These are phyloP conservation scores for Bombus sibiricus DNA, from an alignment of 1,140 invertebrate genomes.

Conservation along the genomic window DNA sequence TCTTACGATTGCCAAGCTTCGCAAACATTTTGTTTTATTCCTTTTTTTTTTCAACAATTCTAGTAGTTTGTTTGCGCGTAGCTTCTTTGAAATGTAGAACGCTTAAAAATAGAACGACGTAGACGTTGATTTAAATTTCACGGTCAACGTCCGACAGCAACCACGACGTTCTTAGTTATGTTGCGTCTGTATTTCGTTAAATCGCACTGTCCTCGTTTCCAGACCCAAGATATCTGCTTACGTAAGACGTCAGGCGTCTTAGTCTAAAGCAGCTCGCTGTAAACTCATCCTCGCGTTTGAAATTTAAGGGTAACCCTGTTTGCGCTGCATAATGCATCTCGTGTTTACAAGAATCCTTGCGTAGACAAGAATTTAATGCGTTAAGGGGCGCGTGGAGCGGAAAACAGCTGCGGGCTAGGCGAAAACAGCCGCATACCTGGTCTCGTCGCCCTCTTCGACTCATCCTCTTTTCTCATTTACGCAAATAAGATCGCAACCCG, in stretches of 20 bases:
- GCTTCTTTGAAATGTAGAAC: neutral
- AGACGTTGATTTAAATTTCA: neutral
- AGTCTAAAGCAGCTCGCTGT: neutral
- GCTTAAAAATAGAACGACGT: neutral
- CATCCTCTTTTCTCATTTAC: constrained; percentile 5
- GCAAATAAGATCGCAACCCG: constrained; percentile 12
- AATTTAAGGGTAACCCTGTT: constrained; percentile 21
- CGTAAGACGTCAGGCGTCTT: neutral
- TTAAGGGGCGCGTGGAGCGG: neutral
- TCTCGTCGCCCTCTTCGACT: neutral
- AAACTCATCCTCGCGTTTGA: constrained; percentile 2
- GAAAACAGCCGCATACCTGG: neutral
- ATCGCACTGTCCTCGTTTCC: neutral
- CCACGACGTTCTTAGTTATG: neutral
- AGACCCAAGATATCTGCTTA: neutral
- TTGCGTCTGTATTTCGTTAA: neutral
- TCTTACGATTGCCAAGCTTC: neutral
- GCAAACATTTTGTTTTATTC: neutral
- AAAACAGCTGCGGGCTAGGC: neutral
- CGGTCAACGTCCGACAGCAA: neutral
- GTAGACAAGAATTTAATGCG: constrained; percentile 16
- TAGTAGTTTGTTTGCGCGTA: no score
- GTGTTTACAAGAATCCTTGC: constrained; percentile 20
- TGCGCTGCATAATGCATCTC: constrained; percentile 19
- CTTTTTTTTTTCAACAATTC: neutral